Evolutionary conservation across 1,140 invertebrate species (phyloP).

Genomic region (Aphis craccivora): DNA sequence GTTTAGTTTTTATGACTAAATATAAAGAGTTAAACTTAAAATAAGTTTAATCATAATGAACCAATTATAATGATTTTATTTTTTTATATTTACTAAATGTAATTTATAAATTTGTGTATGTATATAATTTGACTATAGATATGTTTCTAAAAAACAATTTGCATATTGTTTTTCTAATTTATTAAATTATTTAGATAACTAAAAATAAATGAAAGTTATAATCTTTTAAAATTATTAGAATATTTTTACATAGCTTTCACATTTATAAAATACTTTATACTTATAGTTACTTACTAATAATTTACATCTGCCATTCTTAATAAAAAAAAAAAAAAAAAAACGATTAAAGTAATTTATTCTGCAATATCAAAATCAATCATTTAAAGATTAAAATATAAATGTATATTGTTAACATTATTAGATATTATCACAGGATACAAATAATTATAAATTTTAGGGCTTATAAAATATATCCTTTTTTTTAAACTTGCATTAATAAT

Average conservation of each 20-base stretch:
- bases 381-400: background rate
- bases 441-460: background rate
- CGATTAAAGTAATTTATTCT: background rate
- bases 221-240: background rate
- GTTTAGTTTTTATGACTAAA: background rate
- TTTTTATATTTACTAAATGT: background rate
- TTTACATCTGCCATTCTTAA: background rate
- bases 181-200: background rate
- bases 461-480: constrained; percentile 3
- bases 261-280: background rate
- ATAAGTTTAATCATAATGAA: background rate
- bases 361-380: background rate
- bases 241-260: background rate
- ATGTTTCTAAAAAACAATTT: background rate
- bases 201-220: background rate
- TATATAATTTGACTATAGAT: background rate
- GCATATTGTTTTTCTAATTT: background rate
- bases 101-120: background rate
- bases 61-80: background rate
- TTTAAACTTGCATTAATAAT: background rate
- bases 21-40: background rate
- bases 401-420: background rate
- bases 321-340: background rate
- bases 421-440: background rate
- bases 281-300: background rate